Conservation (phyloP, 2,888 invertebrate species). For the Lochmaea capreae region DNA sequence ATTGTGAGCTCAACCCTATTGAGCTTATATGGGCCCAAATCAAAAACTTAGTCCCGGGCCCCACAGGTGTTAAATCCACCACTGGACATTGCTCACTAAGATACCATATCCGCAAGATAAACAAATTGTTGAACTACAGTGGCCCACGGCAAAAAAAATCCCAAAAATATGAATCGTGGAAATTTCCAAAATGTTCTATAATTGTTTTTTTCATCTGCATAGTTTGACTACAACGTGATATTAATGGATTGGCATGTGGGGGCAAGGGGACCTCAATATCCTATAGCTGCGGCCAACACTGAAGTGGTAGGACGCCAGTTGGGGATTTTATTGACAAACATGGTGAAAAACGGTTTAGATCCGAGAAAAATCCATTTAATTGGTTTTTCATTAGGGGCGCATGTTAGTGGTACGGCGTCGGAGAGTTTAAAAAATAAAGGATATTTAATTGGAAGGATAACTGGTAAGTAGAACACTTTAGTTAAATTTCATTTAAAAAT, state of each 20-base stretch:
- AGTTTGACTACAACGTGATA: conserved; percentile 70
- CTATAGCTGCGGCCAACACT: conserved; percentile 71
- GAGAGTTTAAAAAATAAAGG: conserved; percentile 67
- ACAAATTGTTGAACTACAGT: too few species aligned
- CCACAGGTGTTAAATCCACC: too few species aligned
- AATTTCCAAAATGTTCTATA: too few species aligned
- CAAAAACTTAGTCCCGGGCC: too few species aligned
- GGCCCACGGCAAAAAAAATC: too few species aligned
- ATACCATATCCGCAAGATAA: too few species aligned
- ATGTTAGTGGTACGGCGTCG: conserved; percentile 72
- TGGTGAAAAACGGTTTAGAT: conserved; percentile 65
- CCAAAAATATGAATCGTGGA: too few species aligned
- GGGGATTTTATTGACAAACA: conserved; percentile 67
- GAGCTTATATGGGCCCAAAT: too few species aligned
- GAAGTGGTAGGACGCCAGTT: conserved; percentile 72
- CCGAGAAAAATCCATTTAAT: conserved; percentile 68
- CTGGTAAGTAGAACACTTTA: conserved; percentile 60
- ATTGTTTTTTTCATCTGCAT: conserved; percentile 6
- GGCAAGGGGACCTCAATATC: conserved; percentile 69
- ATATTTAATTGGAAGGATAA: conserved; percentile 69
- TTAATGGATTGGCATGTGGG: conserved; percentile 71
- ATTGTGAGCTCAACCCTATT: too few species aligned
- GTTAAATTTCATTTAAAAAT: too few species aligned
- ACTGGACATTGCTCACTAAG: too few species aligned
- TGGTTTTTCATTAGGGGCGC: conserved; percentile 73